These are phyloP conservation scores for Calliphora vomitoria DNA, from an alignment of 2,888 invertebrate genomes.

Conservation along the genomic window DNA sequence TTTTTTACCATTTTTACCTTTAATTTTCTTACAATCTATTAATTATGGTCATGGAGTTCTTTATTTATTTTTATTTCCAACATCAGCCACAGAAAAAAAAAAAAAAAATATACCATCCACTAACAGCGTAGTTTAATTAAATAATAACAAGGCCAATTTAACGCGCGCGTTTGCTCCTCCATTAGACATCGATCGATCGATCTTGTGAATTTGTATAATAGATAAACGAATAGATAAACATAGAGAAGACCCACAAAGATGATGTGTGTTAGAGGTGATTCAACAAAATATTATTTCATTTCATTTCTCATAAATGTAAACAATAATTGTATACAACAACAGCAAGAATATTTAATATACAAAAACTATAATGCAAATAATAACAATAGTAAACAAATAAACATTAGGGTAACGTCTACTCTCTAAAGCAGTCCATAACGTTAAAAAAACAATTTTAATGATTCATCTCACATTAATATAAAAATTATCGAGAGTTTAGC, in stretches of 20 bases:
- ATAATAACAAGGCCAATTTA: constrained; percentile 6
- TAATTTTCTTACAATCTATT: not conserved
- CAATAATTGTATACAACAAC: not conserved
- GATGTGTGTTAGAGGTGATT: not conserved
- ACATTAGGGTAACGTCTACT: not conserved
- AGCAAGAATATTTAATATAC: not conserved
- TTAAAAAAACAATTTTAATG: no score
- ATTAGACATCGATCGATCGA: constrained; percentile 2
- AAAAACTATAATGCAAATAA: not conserved
- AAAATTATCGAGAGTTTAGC: no score
- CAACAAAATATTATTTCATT: not conserved
- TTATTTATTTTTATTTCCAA: no score
- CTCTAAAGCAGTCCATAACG: no score
- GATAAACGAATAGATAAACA: no score
- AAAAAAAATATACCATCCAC: not conserved
- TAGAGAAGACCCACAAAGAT: not conserved
- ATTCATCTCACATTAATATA: no score
- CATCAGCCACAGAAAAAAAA: not conserved
- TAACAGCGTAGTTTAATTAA: not conserved
- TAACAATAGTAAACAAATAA: not conserved
- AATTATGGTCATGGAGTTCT: no score
- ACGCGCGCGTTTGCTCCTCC: not conserved
- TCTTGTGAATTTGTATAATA: not conserved
- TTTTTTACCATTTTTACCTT: not conserved
- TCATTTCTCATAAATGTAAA: not conserved